Base-by-base conservation (phyloP, 2,113 vertebrate species). In the Embiotoca jacksoni region DNA sequence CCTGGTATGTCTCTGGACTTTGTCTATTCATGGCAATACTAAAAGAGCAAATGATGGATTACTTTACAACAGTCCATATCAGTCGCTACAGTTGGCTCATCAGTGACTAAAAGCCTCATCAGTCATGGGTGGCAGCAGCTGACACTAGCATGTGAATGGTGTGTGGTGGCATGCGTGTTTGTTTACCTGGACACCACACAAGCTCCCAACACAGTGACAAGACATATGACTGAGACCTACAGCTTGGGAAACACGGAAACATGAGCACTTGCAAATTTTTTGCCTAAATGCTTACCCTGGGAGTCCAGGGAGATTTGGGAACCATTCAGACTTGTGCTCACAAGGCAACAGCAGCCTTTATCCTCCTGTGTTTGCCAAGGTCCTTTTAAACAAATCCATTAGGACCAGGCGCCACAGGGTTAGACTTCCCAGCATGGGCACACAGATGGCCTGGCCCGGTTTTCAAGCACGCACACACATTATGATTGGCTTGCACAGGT, bases 301-400 rank as follows among this genome's bases (percentile, higher is more conserved):
- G 85, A 91, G 68, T 84, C 81, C 63, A 13, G 30, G 84, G 90
- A 87, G 85, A 81, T 92, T 88, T 83, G 90, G 85, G 82, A 93
- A 91, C 69, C 78, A 87, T 87, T 86, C 86, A 61, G 46, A 67
- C 52, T 79, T 66, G 72, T 64, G 72, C 77, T 92, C 82, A 67
- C 79, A 82, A 44, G 72, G 77, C 67, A 61, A 65, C 57, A 55
- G 66, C 62, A 56, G 56, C 81, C 67, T 90, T 93, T 93, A 81
- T 93, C 66, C 41, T 63, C 7, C 33, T 14, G 72, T 92, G 86
- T 93, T 94, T 92, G 91, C 87, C 54, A 50, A 85, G 61, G 75
- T 89, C 75, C 52, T 92, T 91, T 91, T 81, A 82, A 93, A 90
- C 67, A 64, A 86, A 92, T 90, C 88, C 70, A 70, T 92, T 90